Conservation (phyloP, 2,113 vertebrate genomes). For the Ceyx margarethae region DNA sequence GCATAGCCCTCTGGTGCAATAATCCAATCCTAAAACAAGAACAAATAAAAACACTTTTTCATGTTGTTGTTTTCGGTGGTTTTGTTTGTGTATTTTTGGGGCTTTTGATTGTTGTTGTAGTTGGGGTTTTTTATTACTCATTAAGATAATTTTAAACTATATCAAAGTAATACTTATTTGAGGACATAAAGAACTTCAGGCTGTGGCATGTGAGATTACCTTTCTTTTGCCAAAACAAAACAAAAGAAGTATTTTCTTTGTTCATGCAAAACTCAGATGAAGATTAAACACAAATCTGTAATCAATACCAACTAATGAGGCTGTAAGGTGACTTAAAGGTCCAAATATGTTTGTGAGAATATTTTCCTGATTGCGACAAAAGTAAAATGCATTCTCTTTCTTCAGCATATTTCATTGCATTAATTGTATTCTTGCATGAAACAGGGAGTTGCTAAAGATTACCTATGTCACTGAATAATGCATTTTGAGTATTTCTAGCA, state of each 20-base stretch:
- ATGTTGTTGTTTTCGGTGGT: background rate
- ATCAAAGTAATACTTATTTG: background rate
- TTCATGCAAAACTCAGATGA: background rate
- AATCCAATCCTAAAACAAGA: conserved; percentile 90
- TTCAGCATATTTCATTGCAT: background rate
- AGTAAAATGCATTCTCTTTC: background rate
- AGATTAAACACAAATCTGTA: background rate
- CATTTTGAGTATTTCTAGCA: background rate
- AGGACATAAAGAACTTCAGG: background rate
- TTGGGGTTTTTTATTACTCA: background rate
- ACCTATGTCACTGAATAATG: background rate
- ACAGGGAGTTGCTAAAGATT: background rate
- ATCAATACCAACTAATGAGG: background rate
- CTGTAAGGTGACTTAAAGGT: background rate
- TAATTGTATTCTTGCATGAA: background rate
- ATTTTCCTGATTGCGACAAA: background rate
- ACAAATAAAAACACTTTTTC: background rate
- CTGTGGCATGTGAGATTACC: background rate
- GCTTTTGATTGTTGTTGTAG: too few species aligned
- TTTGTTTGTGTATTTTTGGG: too few species aligned
- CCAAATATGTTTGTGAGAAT: background rate
- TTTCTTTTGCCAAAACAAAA: background rate
- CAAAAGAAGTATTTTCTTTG: background rate
- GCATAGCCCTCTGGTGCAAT: conserved; percentile 98
- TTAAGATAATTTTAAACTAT: background rate